Conservation (phyloP, 2,113 vertebrate species). For the Osmerus eperlanus region DNA sequence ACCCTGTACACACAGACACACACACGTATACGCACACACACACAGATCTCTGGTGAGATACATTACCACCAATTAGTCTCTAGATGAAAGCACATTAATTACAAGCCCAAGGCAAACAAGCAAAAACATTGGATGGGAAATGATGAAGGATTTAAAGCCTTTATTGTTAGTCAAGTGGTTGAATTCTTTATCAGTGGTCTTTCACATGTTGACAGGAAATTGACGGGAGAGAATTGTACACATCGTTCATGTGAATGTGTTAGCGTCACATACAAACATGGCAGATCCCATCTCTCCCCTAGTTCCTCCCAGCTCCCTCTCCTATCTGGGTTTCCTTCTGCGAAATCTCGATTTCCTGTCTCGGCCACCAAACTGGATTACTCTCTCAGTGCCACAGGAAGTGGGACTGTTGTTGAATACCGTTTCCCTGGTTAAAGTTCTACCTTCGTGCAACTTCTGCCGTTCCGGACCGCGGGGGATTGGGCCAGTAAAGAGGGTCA, state of each 20-base stretch:
- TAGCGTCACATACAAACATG: too few relatives aligned
- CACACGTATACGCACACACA: slow-evolving; percentile 16
- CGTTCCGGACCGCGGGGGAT: neutral
- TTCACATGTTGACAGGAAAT: slow-evolving; percentile 14
- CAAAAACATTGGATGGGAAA: slow-evolving; percentile 55
- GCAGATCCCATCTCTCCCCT: too few relatives aligned
- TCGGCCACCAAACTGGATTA: too few relatives aligned
- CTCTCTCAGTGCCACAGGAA: too few relatives aligned
- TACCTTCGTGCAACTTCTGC: neutral
- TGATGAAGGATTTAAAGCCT: slow-evolving; percentile 44
- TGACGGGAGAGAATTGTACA: neutral
- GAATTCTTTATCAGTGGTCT: neutral
- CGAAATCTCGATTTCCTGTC: too few relatives aligned
- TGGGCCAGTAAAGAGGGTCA: neutral
- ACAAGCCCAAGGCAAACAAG: slow-evolving; percentile 58
- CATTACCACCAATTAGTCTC: slow-evolving; percentile 63
- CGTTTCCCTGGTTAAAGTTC: neutral
- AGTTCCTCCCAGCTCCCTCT: too few relatives aligned
- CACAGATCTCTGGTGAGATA: slow-evolving; percentile 61
- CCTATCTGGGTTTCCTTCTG: too few relatives aligned
- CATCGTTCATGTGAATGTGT: neutral
- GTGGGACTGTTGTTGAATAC: neutral
- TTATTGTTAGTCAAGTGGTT: slow-evolving; percentile 10
- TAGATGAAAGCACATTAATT: slow-evolving; percentile 68
- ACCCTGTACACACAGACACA: too few relatives aligned